phyloP scores from a whole-genome alignment of 2,888 invertebrate genomes.

The Perizoma flavofasciatum region DNA sequence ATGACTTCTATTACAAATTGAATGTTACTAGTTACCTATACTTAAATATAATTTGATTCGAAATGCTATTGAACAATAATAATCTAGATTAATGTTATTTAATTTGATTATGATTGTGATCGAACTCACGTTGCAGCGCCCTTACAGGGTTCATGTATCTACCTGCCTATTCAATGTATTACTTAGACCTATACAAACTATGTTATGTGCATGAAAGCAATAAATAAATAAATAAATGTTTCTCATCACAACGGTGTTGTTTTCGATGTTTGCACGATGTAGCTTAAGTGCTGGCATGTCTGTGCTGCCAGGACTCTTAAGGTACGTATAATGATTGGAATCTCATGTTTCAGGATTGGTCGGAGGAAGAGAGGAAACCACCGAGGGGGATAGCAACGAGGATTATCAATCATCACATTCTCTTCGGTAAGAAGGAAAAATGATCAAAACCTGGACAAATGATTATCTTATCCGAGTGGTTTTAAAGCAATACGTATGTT shows the following conservation, averaged over 20 bases:
- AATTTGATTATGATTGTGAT: too few relatives aligned
- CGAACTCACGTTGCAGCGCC: too few relatives aligned
- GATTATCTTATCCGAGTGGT: background rate
- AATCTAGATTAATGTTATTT: too few relatives aligned
- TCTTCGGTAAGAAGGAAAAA: constrained; percentile 64
- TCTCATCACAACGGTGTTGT: constrained; percentile 23
- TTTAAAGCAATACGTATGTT: constrained; percentile 8
- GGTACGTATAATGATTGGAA: background rate
- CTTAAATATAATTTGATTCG: too few relatives aligned
- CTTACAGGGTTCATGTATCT: too few relatives aligned
- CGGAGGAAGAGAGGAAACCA: constrained; percentile 80
- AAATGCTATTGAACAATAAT: too few relatives aligned
- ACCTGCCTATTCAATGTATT: too few relatives aligned
- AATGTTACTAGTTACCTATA: too few relatives aligned
- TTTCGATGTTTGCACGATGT: constrained; percentile 46
- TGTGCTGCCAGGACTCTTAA: background rate
- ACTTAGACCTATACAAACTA: too few relatives aligned
- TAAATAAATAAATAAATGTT: too few relatives aligned
- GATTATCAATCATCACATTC: constrained; percentile 82
- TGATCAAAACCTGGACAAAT: background rate
- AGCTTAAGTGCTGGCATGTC: constrained; percentile 31
- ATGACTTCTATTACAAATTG: too few relatives aligned
- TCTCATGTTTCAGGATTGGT: constrained; percentile 69
- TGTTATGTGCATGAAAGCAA: too few relatives aligned
- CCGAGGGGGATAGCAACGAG: constrained; percentile 82